Conservation (phyloP, 2,113 vertebrate species). For the Setophaga coronata region DNA sequence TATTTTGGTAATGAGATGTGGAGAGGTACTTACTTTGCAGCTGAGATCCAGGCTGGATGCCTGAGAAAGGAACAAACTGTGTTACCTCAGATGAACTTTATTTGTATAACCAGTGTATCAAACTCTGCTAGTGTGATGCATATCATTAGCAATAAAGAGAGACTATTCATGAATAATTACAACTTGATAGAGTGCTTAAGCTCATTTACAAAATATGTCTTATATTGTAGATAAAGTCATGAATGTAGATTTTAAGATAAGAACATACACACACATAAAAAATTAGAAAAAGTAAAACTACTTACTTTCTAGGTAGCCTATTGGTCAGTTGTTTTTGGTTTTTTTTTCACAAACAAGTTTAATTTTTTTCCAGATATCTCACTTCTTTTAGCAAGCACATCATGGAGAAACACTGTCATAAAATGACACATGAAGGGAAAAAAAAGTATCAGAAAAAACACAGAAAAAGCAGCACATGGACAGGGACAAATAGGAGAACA, state of each 20-base stretch:
- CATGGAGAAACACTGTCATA: background rate
- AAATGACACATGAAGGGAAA: background rate
- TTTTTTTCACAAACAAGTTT: background rate
- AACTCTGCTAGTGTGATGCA: slow-evolving; percentile 1
- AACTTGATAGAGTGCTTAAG: slow-evolving; percentile 38
- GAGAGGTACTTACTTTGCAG: slow-evolving; percentile 71
- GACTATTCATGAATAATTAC: slow-evolving; percentile 59
- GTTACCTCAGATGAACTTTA: slow-evolving; percentile 74
- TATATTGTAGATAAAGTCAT: background rate
- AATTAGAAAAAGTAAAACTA: background rate
- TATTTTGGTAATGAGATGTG: slow-evolving; percentile 73
- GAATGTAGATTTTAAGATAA: slow-evolving; percentile 17
- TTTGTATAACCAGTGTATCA: slow-evolving; percentile 45
- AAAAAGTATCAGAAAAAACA: slow-evolving; percentile 47
- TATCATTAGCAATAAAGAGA: slow-evolving; percentile 39
- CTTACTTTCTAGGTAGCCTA: slow-evolving; percentile 42
- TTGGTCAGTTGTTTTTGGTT: background rate
- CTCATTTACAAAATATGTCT: slow-evolving; percentile 47
- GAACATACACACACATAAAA: background rate
- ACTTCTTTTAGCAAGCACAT: slow-evolving; percentile 19
- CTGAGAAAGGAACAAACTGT: slow-evolving; percentile 39
- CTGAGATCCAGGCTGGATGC: slow-evolving; percentile 64
- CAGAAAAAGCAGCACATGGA: slow-evolving; percentile 36
- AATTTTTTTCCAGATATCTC: background rate
- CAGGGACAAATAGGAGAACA: background rate